Evolutionary conservation across 1,140 invertebrate species (phyloP), one percentile per base, ranked within the genome.

Genomic region (Drosophila insularis): DNA sequence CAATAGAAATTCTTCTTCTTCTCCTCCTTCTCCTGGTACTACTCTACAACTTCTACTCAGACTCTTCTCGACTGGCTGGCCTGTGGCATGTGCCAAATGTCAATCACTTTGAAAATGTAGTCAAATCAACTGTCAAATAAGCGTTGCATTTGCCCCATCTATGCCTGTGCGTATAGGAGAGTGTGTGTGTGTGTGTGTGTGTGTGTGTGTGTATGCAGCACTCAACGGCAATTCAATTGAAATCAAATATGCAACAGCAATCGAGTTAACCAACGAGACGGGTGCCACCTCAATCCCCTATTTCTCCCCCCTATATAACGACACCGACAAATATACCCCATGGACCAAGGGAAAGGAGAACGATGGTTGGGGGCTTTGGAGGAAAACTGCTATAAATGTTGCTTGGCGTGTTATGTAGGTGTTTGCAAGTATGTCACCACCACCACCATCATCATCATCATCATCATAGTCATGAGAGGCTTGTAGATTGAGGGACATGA

Each of bases 241-340:
- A 86, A 87, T 87, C 82, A 86, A 87, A 86, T 87, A 87, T 87
- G 82, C 82, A 89, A 82, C 79, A 82, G 82, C 82, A 87, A 87
- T 89, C 82, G 82, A 89, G 79, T 79, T 87, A 79, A 80, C 72
- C 71, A 81, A 82, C 80, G 74, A 81, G 63, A 81, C 59, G 70
- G 31, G 46, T 46, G 31, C 58, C 55, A 39, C 68, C 63, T 50
- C 43, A 50, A 50, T 50, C 43, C 21, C 43, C 17, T 50, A 11
- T 14, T 31, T 23, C 17, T 27, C n/a, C 7, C 13, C 13, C 10
- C 31, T 11, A 27, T 27, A 27, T n/a, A 50, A 17, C 17, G 17
- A 50, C 11, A 50, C 17, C 43, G 43, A 50, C 43, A 50, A 21
- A 50, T 11, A 37, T 13, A 37, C 8, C 10, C 14, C 11, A 39